Conservation (phyloP, 2,888 invertebrate genomes). For the Aphrophora alni region DNA sequence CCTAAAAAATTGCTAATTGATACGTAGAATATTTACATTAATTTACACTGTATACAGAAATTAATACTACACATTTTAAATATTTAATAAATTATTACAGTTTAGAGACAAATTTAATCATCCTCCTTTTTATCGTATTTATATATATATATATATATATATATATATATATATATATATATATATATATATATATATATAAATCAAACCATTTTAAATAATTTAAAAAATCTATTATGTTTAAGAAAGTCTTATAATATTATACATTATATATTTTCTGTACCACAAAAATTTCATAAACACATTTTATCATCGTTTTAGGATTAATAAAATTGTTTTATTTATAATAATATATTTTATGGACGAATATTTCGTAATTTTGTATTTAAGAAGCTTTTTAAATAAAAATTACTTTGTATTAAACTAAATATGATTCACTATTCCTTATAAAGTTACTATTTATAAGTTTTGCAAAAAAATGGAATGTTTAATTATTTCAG, state of each 20-base stretch:
- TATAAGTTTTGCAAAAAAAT: too few relatives aligned
- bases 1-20: neutral
- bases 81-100: neutral
- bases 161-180: neutral
- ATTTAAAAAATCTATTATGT: neutral
- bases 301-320: neutral
- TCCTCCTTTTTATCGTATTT: neutral
- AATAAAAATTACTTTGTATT: too few relatives aligned
- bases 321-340: neutral
- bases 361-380: too few relatives aligned
- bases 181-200: neutral
- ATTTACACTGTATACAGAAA: neutral
- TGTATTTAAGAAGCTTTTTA: too few relatives aligned
- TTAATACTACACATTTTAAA: neutral
- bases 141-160: neutral
- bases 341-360: too few relatives aligned
- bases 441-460: too few relatives aligned
- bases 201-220: neutral
- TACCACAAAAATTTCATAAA: neutral
- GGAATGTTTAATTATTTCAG: too few relatives aligned
- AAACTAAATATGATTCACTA: too few relatives aligned
- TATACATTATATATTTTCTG: neutral
- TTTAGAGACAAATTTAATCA: neutral
- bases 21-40: neutral
- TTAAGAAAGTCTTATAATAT: neutral